Evolutionary conservation across 2,888 invertebrate species (phyloP).

Genomic region (Panzeria rudis): DNA sequence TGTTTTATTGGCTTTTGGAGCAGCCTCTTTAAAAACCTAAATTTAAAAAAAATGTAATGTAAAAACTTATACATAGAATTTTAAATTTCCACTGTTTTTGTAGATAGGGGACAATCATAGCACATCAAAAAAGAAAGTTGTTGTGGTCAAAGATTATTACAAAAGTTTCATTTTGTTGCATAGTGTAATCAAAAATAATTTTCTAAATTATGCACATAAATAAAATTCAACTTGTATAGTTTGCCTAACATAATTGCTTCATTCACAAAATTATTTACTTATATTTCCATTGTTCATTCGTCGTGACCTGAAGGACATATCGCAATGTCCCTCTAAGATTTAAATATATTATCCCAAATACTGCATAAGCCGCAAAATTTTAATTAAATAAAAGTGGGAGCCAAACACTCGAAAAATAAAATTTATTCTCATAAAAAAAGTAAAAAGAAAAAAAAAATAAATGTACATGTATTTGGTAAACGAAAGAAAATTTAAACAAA

Average conservation of each 20-base stretch:
- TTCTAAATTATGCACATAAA: too few species aligned
- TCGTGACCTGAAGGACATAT: constrained; percentile 35
- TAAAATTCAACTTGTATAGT: not conserved
- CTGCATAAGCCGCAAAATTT: constrained; percentile 60
- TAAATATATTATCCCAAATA: constrained; percentile 41
- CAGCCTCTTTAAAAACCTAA: too few species aligned
- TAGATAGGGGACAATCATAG: too few species aligned
- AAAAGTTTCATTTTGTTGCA: too few species aligned
- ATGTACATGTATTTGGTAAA: not conserved
- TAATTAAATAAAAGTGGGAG: constrained; percentile 62
- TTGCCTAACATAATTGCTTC: constrained; percentile 3
- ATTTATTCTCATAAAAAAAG: not conserved
- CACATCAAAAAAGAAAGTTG: too few species aligned
- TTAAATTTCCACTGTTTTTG: too few species aligned
- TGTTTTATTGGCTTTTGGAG: too few species aligned
- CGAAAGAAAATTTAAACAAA: constrained; percentile 23
- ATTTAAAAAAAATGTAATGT: too few species aligned
- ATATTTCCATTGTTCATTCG: constrained; percentile 8
- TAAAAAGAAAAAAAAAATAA: not conserved
- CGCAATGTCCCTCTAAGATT: constrained; percentile 29
- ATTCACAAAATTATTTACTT: not conserved
- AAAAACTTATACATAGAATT: too few species aligned
- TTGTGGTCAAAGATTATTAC: too few species aligned
- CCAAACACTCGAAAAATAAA: constrained; percentile 16
- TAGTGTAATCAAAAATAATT: too few species aligned